Base-by-base conservation (phyloP, 2,888 invertebrate species). In the Caenorhabditis wallacei region DNA sequence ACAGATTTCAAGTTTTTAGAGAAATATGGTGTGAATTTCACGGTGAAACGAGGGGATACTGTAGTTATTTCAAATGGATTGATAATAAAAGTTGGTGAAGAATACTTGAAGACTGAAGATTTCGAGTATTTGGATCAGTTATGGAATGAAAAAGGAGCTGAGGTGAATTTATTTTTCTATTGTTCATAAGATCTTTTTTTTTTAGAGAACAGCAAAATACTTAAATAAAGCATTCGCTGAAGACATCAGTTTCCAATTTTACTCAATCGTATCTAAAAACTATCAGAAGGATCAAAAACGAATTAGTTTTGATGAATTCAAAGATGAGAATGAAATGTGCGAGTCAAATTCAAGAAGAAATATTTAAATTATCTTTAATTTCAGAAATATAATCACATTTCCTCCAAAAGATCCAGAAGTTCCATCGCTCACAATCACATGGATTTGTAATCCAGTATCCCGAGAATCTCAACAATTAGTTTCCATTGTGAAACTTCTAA, bases 391-490 rank as follows among this genome's bases (percentile, higher is more conserved):
- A 10, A 80, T 90, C 7, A 82, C 71, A 30, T 78, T 91, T 35
- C 46, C 87, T 51, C 92, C 95, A 0, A 89, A 91, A 0, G 93
- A 94, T 88, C 92, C 94, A 0, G 93, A 94, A 43, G 93, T 94
- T 71, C 95, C 95, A 0, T 94, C 95, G 0, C 94, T 95, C 89
- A 95, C 95, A 93, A 94, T 97, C 11, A 94, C 95, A n/a, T 96
- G 95, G 2, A 95, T 97, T n/a, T 94, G 98, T 54, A 98, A 99
- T 94, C 98, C 99, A 0, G 96, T 97, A 0, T 97, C 97, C 18
- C 92, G 84, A 35, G 76, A 72, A 26, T 89, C 88, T 3, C 90
- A 90, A 63, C 89, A 89, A 43, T 57, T 90, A 11, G 61, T 87
- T 16, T 85, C 90, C 0, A 64, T 92, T 84, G 68, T 91, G 5